Percentiles rank a stretch among this genome's conserved stretches.
Evolutionary conservation across 2,113 vertebrate genomes (phyloP).

Genomic region (Urocynchramus pylzowi): DNA sequence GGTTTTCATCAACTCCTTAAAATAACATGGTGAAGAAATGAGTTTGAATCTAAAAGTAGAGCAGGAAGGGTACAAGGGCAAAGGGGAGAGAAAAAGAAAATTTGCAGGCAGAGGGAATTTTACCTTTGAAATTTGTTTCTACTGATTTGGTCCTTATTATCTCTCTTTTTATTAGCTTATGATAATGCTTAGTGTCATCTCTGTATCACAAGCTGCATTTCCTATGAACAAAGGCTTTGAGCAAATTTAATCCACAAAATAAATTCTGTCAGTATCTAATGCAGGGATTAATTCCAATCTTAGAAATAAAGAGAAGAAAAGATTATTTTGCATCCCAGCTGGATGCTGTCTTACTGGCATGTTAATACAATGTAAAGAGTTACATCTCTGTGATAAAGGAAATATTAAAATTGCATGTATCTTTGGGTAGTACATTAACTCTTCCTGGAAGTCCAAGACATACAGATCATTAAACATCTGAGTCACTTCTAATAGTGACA

Average conservation of each 20-base stretch:
- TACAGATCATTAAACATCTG: neutral
- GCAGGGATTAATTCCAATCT: constrained; percentile 43
- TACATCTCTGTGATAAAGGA: neutral
- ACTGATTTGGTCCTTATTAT: constrained; percentile 26
- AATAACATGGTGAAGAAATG: constrained; percentile 57
- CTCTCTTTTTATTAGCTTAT: constrained; percentile 18
- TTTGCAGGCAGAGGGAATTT: neutral
- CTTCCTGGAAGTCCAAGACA: neutral
- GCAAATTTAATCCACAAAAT: constrained; percentile 48
- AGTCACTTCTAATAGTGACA: neutral
- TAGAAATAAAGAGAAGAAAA: constrained; percentile 26
- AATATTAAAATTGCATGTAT: neutral
- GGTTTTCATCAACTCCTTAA: constrained; percentile 69
- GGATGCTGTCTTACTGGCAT: constrained; percentile 26
- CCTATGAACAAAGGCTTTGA: constrained; percentile 22
- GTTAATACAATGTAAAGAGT: neutral
- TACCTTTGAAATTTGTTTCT: constrained; percentile 42
- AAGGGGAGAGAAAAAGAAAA: neutral
- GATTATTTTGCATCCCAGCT: neutral
- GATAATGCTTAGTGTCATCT: constrained; percentile 20
- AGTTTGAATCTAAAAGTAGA: constrained; percentile 42
- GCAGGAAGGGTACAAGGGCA: neutral
- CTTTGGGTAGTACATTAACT: constrained; percentile 29
- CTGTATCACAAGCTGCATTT: neutral
- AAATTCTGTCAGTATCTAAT: constrained; percentile 28